Base-by-base conservation (phyloP, 1,140 invertebrate genomes). In the Oedothorax gibbosus region DNA sequence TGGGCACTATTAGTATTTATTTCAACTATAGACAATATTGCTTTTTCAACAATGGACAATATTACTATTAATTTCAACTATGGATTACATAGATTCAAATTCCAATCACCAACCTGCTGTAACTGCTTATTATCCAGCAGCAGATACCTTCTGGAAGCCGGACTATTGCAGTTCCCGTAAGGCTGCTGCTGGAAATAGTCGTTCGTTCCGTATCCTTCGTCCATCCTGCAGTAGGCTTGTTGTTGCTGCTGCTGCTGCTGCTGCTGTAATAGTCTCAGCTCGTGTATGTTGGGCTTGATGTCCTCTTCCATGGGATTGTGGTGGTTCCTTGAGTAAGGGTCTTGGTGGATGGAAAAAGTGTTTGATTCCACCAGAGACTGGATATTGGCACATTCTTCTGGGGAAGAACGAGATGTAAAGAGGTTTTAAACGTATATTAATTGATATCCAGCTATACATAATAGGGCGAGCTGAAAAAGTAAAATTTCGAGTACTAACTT, bases 341-440 rank as follows among this genome's bases (percentile, higher is more conserved):
- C 81, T 12, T 71, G 75, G 0, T 84, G 81, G 73, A 85, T 77
- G 1, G 14, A 15, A 62, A 78, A 85, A n/a, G 73, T 75, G 12
- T 85, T 75, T 0, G 73, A 77, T 71, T 78, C 83, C 0, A 85
- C 83, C 7, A 85, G 73, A n/a, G 83, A 85, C 51, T 85, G 83
- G 56, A 85, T 85, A 54, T 85, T 85, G 75, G 83, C 83, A 78
- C 83, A 85, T 78, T 85, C 83, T 21, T 85, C 83, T 78, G 54
- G 12, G 49, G 9, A 57, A 20, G 0, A 20, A 72, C 7, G 51
- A 78, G 20, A 9, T 11, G 57, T 54, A 35, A 35, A 35, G 35
- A 35, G 35, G 35, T 35, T 35, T n/a, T 35, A 35, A 35, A 35
- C 35, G 5, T 35, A 35, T n/a, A n/a, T n/a, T n/a, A n/a, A n/a